phyloP scores from a whole-genome alignment of 2,797 vertebrate genomes.

The Periophthalmus magnuspinnatus region DNA sequence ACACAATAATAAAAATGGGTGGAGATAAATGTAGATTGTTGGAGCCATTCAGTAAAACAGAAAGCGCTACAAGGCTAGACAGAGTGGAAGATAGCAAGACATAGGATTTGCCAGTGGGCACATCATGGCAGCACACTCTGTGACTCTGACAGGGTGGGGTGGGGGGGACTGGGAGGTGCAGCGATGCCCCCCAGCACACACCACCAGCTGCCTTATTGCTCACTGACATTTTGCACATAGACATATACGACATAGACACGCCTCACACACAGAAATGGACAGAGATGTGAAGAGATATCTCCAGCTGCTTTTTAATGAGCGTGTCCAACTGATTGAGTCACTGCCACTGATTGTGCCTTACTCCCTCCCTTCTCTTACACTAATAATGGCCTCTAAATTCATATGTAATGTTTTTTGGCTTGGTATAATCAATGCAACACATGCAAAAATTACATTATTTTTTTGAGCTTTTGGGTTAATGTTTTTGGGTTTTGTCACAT shows the following conservation, averaged over 20 bases:
- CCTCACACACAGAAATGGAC: slow-evolving; percentile 60
- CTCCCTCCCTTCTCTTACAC: slow-evolving; percentile 25
- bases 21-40: slow-evolving; percentile 45
- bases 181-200: slow-evolving; percentile 76
- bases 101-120: slow-evolving; percentile 73
- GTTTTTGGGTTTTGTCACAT: neutral
- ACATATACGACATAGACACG: slow-evolving; percentile 33
- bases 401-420: slow-evolving; percentile 11
- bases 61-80: slow-evolving; percentile 55
- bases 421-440: neutral
- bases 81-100: slow-evolving; percentile 50
- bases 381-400: slow-evolving; percentile 26
- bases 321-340: slow-evolving; percentile 68
- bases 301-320: slow-evolving; percentile 80
- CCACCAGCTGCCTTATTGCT: slow-evolving; percentile 75
- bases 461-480: neutral
- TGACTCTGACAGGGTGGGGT: slow-evolving; percentile 75
- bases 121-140: slow-evolving; percentile 79
- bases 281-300: slow-evolving; percentile 75
- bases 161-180: slow-evolving; percentile 56
- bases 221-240: slow-evolving; percentile 76
- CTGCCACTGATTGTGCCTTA: slow-evolving; percentile 51
- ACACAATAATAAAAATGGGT: slow-evolving; percentile 45
- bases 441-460: neutral
- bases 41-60: slow-evolving; percentile 54